Base-by-base conservation (phyloP, 1,140 invertebrate genomes). In the Magallana gigas region DNA sequence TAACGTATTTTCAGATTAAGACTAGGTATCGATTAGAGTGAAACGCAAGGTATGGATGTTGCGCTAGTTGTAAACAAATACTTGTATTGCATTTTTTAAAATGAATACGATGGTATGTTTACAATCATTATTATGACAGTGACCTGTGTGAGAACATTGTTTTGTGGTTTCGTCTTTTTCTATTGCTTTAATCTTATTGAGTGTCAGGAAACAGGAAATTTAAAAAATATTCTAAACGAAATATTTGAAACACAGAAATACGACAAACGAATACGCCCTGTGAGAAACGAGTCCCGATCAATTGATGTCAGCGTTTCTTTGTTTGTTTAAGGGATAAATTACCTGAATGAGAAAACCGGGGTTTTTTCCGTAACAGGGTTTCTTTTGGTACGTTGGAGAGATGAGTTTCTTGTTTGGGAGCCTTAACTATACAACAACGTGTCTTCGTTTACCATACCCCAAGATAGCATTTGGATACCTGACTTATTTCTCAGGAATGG, bases 341-440 rank as follows among this genome's bases (percentile, higher is more conserved):
- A 29, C 68, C 8, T 76, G 11, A 23, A 76, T 76, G 68, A 76
- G 68, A 76, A 76, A 29, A 3, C 68, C 1, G 68, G 68, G 8
- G 68, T 76, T 8, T 76, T 76, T 76, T 76, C 68, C 23, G 23
- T 23, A 11, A 76, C 68, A 9, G 68, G 68, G 14, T 76, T 76
- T 12, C 68, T 76, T 18, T 18, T 3, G 12, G 23, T 76, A 12
- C 8, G 11, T 9, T 76, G 68, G 68, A 76, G 29, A 23, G 68
- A 76, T 2, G 18, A 76, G 12, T 76, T 76, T 29, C 23, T 76
- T 8, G 36, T 7, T 12, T 76, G 68, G 68, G 23, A 76, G 36
- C 68, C 68, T 12, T 12, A 76, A 11, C 4, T 76, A 11, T 76
- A 29, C 68, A 29, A 12, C 9, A 76, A 76, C 9, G 5, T 76